Base-by-base conservation (phyloP, 2,113 vertebrate species). In the Cephalopholis sonnerati region DNA sequence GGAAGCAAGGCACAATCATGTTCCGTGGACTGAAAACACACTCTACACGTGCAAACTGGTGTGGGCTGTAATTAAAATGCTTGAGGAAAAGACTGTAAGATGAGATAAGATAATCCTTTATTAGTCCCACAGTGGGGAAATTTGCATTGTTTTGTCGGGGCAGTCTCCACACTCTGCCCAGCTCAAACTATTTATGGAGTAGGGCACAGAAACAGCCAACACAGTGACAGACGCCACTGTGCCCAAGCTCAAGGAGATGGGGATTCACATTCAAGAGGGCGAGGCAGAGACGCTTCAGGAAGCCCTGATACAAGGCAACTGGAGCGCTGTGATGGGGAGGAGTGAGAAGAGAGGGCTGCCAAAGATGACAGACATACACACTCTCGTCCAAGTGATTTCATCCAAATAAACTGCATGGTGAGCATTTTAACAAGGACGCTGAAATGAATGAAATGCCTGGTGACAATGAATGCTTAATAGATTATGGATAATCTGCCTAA, bases 111-210 rank as follows among this genome's bases (percentile, higher is more conserved):
- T 12, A 44, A 44, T 44, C 41, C 11, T 44, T 44, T 44, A 44
- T 44, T 44, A 44, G 41, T 44, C 41, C 8, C 41, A 44, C 41
- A 11, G 41, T 12, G 41, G 41, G 41, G 41, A 44, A 44, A 44
- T 44, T 44, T 44, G 41, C 41, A 44, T 44, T 44, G 41, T 44
- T 44, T 44, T 44, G 9, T 27, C 24, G n/a, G 29, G 24, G 39
- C 54, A 29, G 61, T 44, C 25, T n/a, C 50, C 11, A 16, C n/a
- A 65, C 53, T 11, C 39, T 12, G 74, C 39, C 63, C 41, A 3
- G 25, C 25, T 32, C 5, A 58, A 50, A 67, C 74, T 77, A 68
- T 77, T 59, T 59, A 50, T 68, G 64, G 75, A 59, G 15, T 46
- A 4, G 7, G 46, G 27, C 27, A 50, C 8, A 27, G 22, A 74